Evolutionary conservation across 2,797 vertebrate species (phyloP).

Genomic region (Clarias pachynema): DNA sequence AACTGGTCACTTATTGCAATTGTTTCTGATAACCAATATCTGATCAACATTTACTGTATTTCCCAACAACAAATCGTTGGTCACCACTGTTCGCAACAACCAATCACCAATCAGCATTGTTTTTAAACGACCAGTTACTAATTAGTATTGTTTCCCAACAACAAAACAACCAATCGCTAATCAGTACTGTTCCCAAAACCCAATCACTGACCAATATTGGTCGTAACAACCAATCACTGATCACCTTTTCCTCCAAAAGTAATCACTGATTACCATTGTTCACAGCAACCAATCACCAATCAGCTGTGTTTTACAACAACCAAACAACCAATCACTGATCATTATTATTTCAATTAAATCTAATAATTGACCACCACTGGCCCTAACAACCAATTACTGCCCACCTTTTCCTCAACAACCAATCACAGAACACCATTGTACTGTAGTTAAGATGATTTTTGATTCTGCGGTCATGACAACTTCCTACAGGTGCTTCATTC

Average conservation of each 20-base stretch:
- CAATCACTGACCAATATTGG: neutral
- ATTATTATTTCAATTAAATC: neutral
- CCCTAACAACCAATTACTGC: neutral
- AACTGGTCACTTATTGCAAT: neutral
- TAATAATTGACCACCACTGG: neutral
- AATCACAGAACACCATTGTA: neutral
- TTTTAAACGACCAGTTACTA: neutral
- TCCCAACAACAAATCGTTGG: neutral
- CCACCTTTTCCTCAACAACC: neutral
- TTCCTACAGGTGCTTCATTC: neutral
- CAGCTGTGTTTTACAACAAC: neutral
- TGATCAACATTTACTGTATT: neutral
- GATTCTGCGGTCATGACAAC: neutral
- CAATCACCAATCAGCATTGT: neutral
- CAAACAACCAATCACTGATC: neutral
- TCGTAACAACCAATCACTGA: neutral
- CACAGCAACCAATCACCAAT: neutral
- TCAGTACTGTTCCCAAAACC: neutral
- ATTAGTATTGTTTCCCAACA: no score
- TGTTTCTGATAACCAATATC: neutral
- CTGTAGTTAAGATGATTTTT: no score
- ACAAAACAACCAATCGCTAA: no score
- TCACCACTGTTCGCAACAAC: neutral
- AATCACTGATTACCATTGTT: neutral
- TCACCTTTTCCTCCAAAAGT: neutral